Percentiles rank a stretch among this genome's conserved stretches.
These are phyloP conservation scores for Dasypolia templi DNA, from an alignment of 2,888 invertebrate species.

Conservation along the genomic window DNA sequence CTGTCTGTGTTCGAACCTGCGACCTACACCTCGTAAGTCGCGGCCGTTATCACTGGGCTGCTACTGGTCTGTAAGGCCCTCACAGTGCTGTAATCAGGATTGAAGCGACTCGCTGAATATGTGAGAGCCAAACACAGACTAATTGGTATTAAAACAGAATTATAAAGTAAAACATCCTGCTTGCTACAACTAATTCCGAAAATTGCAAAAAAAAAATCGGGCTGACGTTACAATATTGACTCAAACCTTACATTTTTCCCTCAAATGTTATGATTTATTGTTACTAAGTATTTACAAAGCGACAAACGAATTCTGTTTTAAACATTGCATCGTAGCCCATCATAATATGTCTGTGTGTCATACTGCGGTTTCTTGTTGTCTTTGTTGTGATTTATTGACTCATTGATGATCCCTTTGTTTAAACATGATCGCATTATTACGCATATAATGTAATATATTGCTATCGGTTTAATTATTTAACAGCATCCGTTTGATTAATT, in stretches of 20 bases:
- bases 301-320: constrained; percentile 12
- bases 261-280: constrained; percentile 35
- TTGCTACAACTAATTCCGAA: not conserved
- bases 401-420: constrained; percentile 30
- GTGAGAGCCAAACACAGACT: not conserved
- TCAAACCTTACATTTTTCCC: constrained; percentile 7
- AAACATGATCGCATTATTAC: constrained; percentile 12
- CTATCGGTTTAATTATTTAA: not conserved
- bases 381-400: constrained; percentile 49
- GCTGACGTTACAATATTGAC: constrained; percentile 3
- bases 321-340: constrained; percentile 31
- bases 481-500: not conserved
- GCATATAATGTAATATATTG: constrained; percentile 12
- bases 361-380: not conserved
- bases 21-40: no score
- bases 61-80: no score
- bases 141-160: not conserved
- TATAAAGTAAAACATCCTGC: not conserved
- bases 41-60: no score
- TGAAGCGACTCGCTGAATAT: not conserved
- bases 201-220: not conserved
- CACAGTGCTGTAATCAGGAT: not conserved
- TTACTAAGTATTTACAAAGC: constrained; percentile 44
- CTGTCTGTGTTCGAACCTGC: no score
- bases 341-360: constrained; percentile 41